A percentile compares a stretch with the other conserved stretches of the same genome.
These are phyloP conservation scores for Eclectus roratus DNA, from an alignment of 2,113 vertebrate species.

Conservation along the genomic window DNA sequence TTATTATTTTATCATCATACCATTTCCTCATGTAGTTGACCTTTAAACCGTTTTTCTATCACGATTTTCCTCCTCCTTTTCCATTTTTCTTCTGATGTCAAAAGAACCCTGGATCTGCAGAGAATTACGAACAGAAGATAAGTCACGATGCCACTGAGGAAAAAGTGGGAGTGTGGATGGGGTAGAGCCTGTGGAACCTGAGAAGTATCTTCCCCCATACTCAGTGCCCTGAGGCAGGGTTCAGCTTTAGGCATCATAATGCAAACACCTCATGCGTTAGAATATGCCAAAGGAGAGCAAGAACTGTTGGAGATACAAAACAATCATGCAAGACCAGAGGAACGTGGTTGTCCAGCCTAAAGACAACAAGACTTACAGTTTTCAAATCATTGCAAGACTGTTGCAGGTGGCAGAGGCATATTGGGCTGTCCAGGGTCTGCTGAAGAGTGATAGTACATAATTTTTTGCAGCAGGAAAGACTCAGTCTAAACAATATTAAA, in stretches of 20 bases:
- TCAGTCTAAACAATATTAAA: too few species aligned
- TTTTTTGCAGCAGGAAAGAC: background rate
- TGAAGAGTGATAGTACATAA: fast-evolving
- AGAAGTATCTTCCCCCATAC: background rate
- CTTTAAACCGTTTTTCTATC: background rate
- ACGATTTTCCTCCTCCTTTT: background rate
- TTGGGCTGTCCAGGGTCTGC: background rate
- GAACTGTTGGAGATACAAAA: background rate
- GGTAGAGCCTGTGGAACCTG: background rate
- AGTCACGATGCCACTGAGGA: fast-evolving
- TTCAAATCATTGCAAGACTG: background rate
- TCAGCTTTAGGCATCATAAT: background rate
- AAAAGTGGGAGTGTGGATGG: fast-evolving
- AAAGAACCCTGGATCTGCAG: background rate
- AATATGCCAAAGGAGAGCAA: background rate
- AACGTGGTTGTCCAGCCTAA: fast-evolving
- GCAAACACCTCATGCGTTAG: background rate
- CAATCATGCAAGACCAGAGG: background rate
- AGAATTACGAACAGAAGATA: fast-evolving
- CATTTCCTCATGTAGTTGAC: background rate
- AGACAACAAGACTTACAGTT: background rate
- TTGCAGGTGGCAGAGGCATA: background rate
- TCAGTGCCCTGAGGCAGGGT: background rate
- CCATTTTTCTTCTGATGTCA: background rate
- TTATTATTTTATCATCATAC: background rate